Evolutionary conservation across 2,888 invertebrate species (phyloP).

Genomic region (Epiblema foenella): DNA sequence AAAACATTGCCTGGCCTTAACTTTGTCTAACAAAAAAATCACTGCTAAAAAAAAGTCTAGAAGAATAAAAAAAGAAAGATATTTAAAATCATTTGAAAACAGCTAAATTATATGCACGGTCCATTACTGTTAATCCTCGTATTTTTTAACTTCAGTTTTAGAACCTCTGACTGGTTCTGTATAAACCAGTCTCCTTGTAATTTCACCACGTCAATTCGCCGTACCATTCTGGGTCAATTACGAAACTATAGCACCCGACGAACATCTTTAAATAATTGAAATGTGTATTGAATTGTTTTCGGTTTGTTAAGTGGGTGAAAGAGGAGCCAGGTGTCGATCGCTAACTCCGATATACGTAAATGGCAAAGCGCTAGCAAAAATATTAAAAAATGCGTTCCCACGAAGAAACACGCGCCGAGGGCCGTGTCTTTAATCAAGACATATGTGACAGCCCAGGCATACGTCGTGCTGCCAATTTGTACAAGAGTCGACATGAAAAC

Average conservation of each 20-base stretch:
- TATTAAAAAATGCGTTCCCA: constrained; percentile 65
- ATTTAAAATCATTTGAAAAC: background rate
- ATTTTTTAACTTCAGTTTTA: background rate
- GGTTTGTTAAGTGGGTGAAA: background rate
- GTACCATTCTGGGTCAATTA: background rate
- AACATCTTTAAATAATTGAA: background rate
- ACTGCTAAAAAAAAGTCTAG: too few relatives aligned
- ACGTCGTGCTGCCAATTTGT: constrained; percentile 63
- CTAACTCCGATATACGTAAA: constrained; percentile 15
- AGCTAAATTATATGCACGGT: background rate
- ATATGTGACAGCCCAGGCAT: constrained; percentile 55
- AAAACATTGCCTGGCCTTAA: background rate
- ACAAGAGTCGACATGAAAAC: constrained; percentile 51
- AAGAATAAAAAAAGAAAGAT: too few relatives aligned
- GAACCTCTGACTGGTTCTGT: background rate
- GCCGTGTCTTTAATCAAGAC: constrained; percentile 61
- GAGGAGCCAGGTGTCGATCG: background rate
- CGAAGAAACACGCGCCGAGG: constrained; percentile 60
- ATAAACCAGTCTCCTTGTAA: background rate
- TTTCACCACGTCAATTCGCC: background rate
- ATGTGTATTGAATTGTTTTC: background rate
- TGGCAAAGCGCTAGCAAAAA: constrained; percentile 51
- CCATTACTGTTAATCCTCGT: background rate
- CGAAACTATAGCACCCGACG: background rate
- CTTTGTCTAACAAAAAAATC: too few relatives aligned